Percentiles rank a stretch among this genome's conserved stretches.
phyloP scores from a whole-genome alignment of 2,797 vertebrate genomes.

The Oreochromis grahami region DNA sequence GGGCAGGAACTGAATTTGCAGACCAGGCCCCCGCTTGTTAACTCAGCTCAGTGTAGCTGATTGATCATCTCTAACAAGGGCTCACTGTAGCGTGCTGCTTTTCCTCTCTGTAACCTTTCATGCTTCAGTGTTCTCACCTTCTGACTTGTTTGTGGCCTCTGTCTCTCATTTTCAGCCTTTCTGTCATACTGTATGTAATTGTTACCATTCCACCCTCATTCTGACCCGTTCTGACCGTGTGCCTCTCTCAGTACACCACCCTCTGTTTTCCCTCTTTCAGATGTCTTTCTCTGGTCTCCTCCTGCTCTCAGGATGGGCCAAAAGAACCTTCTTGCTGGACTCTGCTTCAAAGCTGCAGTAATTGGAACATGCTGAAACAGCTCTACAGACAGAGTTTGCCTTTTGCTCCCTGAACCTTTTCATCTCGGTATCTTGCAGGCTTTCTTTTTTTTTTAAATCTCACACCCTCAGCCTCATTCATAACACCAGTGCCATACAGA shows the following conservation, averaged over 20 bases:
- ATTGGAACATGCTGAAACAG: conserved; percentile 65
- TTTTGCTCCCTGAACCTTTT: conserved; percentile 27
- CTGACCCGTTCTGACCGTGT: not conserved
- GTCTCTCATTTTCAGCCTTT: not conserved
- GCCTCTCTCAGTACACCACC: not conserved
- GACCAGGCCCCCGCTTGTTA: conserved; percentile 62
- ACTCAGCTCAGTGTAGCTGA: conserved; percentile 56
- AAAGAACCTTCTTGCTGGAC: conserved; percentile 41
- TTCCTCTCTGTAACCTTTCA: conserved; percentile 13
- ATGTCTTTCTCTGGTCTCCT: conserved; percentile 5
- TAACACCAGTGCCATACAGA: conserved; percentile 5
- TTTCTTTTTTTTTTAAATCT: conserved; percentile 13
- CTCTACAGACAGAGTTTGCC: conserved; percentile 28
- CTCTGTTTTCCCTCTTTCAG: not conserved
- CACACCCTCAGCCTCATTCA: conserved; percentile 8
- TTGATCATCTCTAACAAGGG: conserved; percentile 63
- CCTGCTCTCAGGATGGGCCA: conserved; percentile 25
- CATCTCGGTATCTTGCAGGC: conserved; percentile 31
- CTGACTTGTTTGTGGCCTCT: conserved; percentile 19
- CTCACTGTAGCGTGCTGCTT: conserved; percentile 51
- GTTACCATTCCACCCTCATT: conserved; percentile 7
- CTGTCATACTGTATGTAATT: not conserved
- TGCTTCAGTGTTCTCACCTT: conserved; percentile 47
- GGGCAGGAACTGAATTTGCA: conserved; percentile 48
- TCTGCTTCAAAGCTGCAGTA: conserved; percentile 64